Conservation (phyloP, 2,797 vertebrate genomes). For the Hirundo rustica region DNA sequence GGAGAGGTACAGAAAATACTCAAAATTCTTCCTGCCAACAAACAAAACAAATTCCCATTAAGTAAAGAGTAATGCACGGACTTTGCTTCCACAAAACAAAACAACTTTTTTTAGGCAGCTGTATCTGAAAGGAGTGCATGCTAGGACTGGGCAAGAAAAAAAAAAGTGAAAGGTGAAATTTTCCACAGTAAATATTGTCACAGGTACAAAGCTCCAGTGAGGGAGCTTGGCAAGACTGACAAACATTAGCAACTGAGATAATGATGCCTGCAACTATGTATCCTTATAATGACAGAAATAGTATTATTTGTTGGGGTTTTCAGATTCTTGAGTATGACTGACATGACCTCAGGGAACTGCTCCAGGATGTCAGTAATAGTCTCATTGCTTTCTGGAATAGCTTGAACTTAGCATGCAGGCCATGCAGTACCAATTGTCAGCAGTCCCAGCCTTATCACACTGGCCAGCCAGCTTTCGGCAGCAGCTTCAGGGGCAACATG, state of each 20-base stretch:
- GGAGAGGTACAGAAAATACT: background rate
- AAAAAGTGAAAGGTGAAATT: background rate
- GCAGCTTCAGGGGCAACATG: constrained; percentile 35
- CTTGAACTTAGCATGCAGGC: background rate
- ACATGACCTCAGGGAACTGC: background rate
- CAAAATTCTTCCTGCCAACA: background rate
- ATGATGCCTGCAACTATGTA: background rate
- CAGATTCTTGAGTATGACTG: background rate
- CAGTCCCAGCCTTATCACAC: background rate
- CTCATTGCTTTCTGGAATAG: background rate
- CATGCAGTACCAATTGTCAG: background rate
- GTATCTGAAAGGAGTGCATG: background rate
- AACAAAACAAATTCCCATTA: background rate
- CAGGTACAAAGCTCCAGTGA: background rate
- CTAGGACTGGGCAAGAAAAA: background rate
- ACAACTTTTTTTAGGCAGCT: background rate
- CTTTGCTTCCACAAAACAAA: background rate
- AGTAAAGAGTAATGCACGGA: background rate
- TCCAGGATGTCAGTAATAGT: background rate
- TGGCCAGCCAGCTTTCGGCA: background rate
- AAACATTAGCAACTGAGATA: background rate
- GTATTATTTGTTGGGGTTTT: background rate
- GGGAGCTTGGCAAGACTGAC: background rate
- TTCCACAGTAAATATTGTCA: background rate
- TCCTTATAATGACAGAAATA: background rate